phyloP scores from a whole-genome alignment of 2,797 vertebrate genomes.

The Periophthalmus magnuspinnatus region DNA sequence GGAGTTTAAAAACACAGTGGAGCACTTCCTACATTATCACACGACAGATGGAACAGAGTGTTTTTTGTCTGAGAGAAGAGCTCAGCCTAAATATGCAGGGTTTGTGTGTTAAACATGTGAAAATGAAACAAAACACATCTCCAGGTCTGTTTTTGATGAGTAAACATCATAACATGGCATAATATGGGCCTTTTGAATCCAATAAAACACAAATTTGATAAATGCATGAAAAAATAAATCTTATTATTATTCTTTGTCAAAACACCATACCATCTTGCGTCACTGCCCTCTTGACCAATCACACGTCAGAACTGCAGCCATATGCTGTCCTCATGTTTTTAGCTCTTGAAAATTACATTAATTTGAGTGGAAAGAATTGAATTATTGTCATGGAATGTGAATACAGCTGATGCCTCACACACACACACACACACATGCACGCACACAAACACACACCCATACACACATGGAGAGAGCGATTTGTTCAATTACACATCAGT shows the following conservation, averaged over 20 bases:
- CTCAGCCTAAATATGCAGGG: too few species aligned
- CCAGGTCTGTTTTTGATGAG: too few species aligned
- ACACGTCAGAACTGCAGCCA: constrained; percentile 31
- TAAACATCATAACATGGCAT: too few species aligned
- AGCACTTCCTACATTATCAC: too few species aligned
- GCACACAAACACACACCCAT: background rate
- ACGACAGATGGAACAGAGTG: too few species aligned
- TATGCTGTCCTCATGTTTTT: constrained; percentile 28
- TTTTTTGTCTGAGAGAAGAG: too few species aligned
- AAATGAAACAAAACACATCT: too few species aligned
- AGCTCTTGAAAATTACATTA: constrained; percentile 57
- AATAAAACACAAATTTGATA: too few species aligned
- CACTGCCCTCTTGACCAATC: constrained; percentile 43
- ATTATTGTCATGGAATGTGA: constrained; percentile 39
- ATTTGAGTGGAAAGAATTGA: constrained; percentile 58
- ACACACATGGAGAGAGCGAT: constrained; percentile 27
- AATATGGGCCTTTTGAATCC: too few species aligned
- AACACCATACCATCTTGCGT: constrained; percentile 34
- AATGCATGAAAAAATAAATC: background rate
- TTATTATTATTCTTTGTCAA: too few species aligned
- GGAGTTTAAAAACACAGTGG: too few species aligned
- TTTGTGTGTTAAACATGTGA: too few species aligned
- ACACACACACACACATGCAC: background rate
- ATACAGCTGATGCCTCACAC: constrained; percentile 19
- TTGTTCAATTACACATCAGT: constrained; percentile 60